Base-by-base conservation (phyloP, 92 coral and sea anemone genomes). In the Phenganax marumi region DNA sequence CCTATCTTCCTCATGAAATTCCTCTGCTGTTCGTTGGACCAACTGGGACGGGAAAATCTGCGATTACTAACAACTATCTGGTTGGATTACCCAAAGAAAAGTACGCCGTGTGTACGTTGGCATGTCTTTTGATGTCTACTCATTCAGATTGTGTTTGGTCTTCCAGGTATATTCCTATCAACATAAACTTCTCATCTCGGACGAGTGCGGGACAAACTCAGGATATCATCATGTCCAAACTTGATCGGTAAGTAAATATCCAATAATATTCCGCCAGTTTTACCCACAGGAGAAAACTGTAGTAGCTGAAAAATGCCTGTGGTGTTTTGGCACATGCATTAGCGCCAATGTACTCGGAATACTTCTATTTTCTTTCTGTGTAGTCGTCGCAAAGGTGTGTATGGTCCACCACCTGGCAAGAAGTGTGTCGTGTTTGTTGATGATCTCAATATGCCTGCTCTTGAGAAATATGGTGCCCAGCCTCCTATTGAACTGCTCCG, bases 361-460 rank as follows among this genome's bases (percentile, higher is more conserved):
- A 33, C 43, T 1, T 33, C 5, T 33, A 2, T 33, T 2, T 33
- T 5, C 5, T 5, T 33, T 33, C 43, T 33, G 43, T 33, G 43
- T 64, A 96, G 99, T 84, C 99, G 99, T 82, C 96, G 99, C 51
- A 96, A 96, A 66, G 99, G 99, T 50, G 96, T 96, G 26, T 96
- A 90, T 62, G 99, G 99, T 50, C 99, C 99, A 10, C 99, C 99
- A 11, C 99, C 97, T 8, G 97, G 99, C 33, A 96, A 96, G 91
- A 96, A 88, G 76, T 96, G 99, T 50, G 97, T 91, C 8, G 91
- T 96, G 84, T 96, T 96, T 71, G 99, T 96, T 33, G 99, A 96
- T 86, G 99, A 96, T 66, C 96, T 96, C 18, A 96, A 96, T 90
- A 96, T 96, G 99, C 99, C 99, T 0, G 89, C 99, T 12, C 89